phyloP scores from a whole-genome alignment of 64 coral and sea anemone genomes.

The Montipora efflorescens region DNA sequence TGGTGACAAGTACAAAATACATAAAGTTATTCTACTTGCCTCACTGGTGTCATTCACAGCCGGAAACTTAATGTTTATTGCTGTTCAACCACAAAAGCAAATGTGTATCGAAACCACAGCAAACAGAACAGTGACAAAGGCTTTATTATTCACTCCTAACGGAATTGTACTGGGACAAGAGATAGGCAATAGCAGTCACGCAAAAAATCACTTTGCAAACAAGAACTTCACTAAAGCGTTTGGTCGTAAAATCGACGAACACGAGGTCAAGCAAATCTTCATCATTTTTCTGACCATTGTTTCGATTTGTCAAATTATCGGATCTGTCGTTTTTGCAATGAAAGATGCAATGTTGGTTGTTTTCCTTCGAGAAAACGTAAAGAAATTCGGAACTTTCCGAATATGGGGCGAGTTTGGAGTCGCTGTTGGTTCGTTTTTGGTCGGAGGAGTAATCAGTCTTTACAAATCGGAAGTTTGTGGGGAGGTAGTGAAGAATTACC shows the following conservation, averaged over 20 bases:
- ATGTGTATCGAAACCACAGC: conserved; percentile 27
- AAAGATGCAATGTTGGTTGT: conserved; percentile 50
- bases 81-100: conserved; percentile 63
- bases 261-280: conserved; percentile 2
- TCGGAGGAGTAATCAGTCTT: conserved; percentile 59
- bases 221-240: neutral
- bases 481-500: conserved; percentile 50
- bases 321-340: conserved; percentile 42
- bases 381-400: conserved; percentile 58
- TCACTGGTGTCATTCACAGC: conserved; percentile 64
- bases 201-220: neutral
- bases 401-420: conserved; percentile 68
- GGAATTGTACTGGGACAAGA: neutral
- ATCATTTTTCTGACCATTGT: conserved; percentile 32
- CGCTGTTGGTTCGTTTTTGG: conserved; percentile 37
- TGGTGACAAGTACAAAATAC: conserved; percentile 68
- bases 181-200: neutral
- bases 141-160: conserved; percentile 31
- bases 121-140: conserved; percentile 37
- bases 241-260: conserved; percentile 6
- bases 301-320: conserved; percentile 20
- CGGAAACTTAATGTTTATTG: conserved; percentile 53
- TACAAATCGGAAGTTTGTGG: conserved; percentile 59
- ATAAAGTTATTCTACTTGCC: conserved; percentile 59
- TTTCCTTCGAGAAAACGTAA: conserved; percentile 29